phyloP scores from a whole-genome alignment of 2,797 vertebrate species.

The Etheostoma nigrum region DNA sequence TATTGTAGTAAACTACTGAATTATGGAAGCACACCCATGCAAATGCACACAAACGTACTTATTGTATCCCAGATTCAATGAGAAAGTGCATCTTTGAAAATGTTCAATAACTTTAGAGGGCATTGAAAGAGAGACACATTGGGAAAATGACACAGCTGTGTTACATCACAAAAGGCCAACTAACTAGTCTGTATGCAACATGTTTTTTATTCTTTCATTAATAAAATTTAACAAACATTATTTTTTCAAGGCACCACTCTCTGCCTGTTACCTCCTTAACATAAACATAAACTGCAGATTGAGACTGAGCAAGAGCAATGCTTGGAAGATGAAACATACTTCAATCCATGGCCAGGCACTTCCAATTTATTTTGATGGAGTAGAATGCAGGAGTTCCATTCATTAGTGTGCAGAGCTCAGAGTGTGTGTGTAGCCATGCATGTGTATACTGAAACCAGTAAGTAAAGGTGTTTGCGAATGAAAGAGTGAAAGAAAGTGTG shows the following conservation, averaged over 20 bases:
- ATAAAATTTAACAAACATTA: conserved; percentile 17
- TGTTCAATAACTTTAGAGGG: not conserved
- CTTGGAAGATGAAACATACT: conserved; percentile 71
- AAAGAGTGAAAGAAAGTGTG: conserved; percentile 19
- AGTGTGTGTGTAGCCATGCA: conserved; percentile 34
- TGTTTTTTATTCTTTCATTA: conserved; percentile 4
- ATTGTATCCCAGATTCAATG: not conserved
- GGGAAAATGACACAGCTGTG: conserved; percentile 13
- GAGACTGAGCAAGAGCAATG: conserved; percentile 47
- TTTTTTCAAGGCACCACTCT: conserved; percentile 16
- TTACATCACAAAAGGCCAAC: conserved; percentile 3
- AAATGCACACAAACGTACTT: not conserved
- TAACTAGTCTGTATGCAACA: conserved; percentile 1
- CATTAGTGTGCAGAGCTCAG: conserved; percentile 68
- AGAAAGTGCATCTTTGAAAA: not conserved
- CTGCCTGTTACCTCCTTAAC: conserved; percentile 45
- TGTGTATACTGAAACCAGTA: conserved; percentile 34
- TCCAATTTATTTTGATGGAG: conserved; percentile 87
- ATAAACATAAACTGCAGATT: conserved; percentile 65
- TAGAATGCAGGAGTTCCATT: conserved; percentile 73
- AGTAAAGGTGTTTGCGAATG: conserved; percentile 50
- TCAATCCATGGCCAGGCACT: conserved; percentile 72
- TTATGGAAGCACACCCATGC: not conserved
- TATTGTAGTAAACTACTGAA: not conserved
- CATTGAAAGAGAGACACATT: not conserved